Percentiles rank a stretch among this genome's conserved stretches.
Evolutionary conservation across 2,888 invertebrate species (phyloP).

Genomic region (Deilephila porcellus): DNA sequence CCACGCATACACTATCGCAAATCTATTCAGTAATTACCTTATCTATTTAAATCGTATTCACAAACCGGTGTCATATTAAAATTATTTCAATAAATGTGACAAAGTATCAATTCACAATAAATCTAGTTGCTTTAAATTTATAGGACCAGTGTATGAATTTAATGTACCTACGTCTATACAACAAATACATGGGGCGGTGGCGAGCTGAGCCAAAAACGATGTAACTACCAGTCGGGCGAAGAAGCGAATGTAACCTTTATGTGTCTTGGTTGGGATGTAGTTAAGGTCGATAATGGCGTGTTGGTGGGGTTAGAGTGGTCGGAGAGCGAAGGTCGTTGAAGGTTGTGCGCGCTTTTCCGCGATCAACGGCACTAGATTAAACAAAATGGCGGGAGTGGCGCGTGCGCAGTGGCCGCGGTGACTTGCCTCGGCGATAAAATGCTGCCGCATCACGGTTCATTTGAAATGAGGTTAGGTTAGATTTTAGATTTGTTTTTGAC

Average conservation of each 20-base stretch:
- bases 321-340: slow-evolving; percentile 85
- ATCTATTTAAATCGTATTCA: slow-evolving; percentile 31
- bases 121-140: slow-evolving; percentile 70
- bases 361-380: slow-evolving; percentile 83
- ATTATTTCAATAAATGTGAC: slow-evolving; percentile 67
- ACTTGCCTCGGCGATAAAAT: slow-evolving; percentile 68
- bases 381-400: slow-evolving; percentile 83
- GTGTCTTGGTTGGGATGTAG: slow-evolving; percentile 34
- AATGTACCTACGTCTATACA: slow-evolving; percentile 67
- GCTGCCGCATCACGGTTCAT: slow-evolving; percentile 47
- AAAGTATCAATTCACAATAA: slow-evolving; percentile 72
- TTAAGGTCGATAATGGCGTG: slow-evolving; percentile 51
- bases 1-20: slow-evolving; percentile 26
- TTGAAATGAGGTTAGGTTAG: slow-evolving; percentile 43
- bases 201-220: slow-evolving; percentile 41
- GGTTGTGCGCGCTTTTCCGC: slow-evolving; percentile 84
- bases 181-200: slow-evolving; percentile 67
- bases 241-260: slow-evolving; percentile 45
- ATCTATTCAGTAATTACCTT: slow-evolving; percentile 29
- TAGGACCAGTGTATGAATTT: slow-evolving; percentile 70
- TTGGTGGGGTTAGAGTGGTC: slow-evolving; percentile 66
- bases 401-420: slow-evolving; percentile 76
- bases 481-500: not conserved
- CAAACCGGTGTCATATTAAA: slow-evolving; percentile 49
- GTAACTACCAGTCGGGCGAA: slow-evolving; percentile 35